A percentile compares a stretch with the other conserved stretches of the same genome.
phyloP scores from a whole-genome alignment of 2,797 vertebrate species.

The Peromyscus nudipes region DNA sequence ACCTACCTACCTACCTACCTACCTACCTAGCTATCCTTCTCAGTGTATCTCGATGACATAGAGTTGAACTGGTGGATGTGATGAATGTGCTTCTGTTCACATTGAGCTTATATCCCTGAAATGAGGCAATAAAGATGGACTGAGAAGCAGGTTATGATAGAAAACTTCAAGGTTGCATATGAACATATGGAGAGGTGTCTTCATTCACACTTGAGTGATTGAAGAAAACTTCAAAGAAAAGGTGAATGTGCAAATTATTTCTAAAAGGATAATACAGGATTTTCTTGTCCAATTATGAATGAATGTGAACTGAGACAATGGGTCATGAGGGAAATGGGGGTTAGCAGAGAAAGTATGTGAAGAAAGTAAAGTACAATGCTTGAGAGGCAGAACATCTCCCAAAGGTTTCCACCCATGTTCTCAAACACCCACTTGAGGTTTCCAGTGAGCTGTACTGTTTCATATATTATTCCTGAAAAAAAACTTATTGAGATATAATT shows the following conservation, averaged over 20 bases:
- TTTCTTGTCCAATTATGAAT: neutral
- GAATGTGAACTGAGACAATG: neutral
- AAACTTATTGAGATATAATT: conserved; percentile 6
- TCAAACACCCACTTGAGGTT: neutral
- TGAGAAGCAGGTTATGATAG: neutral
- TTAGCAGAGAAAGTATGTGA: neutral
- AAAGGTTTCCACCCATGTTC: neutral
- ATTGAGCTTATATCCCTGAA: neutral
- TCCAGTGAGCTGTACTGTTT: neutral
- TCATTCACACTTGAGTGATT: neutral
- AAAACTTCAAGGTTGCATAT: neutral
- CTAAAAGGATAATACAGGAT: neutral
- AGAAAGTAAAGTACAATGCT: neutral
- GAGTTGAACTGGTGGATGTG: neutral
- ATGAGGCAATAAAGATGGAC: neutral
- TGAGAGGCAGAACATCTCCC: neutral
- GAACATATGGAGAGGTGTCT: neutral
- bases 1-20: neutral
- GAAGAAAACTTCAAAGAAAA: conserved; percentile 20
- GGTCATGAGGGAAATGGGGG: neutral
- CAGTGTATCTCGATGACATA: neutral
- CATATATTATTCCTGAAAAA: neutral
- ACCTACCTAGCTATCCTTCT: no score
- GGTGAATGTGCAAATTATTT: neutral
- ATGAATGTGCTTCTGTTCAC: neutral